Evolutionary conservation across 2,888 invertebrate genomes (phyloP), one percentile per base, ranked within the genome.

Genomic region (Drosophila nr. fundita): DNA sequence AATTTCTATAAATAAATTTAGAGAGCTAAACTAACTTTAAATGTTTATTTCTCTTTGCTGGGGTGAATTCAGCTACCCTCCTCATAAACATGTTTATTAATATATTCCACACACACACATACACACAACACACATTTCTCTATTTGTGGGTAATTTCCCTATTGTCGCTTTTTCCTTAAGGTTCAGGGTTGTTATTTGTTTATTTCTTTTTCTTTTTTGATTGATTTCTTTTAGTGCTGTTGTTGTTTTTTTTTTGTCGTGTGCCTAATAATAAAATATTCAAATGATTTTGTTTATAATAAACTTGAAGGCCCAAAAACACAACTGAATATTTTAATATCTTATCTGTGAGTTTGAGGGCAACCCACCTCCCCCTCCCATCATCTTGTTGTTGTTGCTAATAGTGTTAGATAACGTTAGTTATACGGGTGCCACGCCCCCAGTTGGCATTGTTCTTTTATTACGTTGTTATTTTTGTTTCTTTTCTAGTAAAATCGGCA

Each of bases 221-320:
- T 83, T 83, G 87, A 83, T 83, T 83, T 75, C 77, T 64, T 78
- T 70, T 73, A 58, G 38, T 73, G 62, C 32, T 59, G 21, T 50
- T 59, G 55, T 52, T 34, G 49, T 42, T 48, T 68, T 50, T 48
- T 18, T 18, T 60, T 29, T 32, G 54, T 24, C 60, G 30, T 75
- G 64, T 68, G 66, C 45, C 67, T 69, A 75, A 79, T 83, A 83
- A 45, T 45, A 45, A 45, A 83, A 87, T 83, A 85, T 83, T 80
- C 84, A 87, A 84, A 84, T 80, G 78, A 72, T 82, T 84, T 87
- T 84, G 87, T 84, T 87, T 84, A 87, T 87, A 87, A 84, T 84
- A 84, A 84, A 84, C 71, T 73, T 82, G 65, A 73, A 67, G 64
- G 68, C 48, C 45, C 48, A 53, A 61, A 42, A 40, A 34, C 40